Percentiles rank a stretch among this genome's conserved stretches.
Evolutionary conservation across 2,888 invertebrate species (phyloP).

Genomic region (Lottia scabra): DNA sequence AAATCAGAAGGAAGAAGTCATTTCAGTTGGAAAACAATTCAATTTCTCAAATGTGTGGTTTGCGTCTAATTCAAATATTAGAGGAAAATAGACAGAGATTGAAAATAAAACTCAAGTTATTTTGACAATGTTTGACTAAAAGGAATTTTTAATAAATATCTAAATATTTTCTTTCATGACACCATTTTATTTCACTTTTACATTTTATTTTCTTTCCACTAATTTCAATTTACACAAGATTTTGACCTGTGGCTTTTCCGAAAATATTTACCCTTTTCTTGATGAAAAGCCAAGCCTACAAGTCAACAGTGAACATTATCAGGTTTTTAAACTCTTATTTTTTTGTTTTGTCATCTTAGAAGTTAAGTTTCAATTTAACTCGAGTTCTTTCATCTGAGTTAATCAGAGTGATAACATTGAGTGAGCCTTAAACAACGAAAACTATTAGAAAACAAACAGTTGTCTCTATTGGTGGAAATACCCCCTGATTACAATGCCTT

Average conservation of each 20-base stretch:
- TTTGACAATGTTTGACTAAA: no score
- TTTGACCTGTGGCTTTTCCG: neutral
- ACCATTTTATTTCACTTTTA: neutral
- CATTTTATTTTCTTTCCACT: neutral
- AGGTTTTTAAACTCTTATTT: conserved; percentile 8
- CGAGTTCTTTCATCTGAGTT: conserved; percentile 16
- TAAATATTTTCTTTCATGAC: neutral
- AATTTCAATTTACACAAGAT: conserved; percentile 3
- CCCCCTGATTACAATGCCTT: conserved; percentile 23
- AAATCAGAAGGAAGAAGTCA: no score
- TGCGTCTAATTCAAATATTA: no score
- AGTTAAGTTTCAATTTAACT: conserved; percentile 11
- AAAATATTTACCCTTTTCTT: conserved; percentile 6
- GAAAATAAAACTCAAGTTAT: no score
- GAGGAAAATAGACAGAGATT: no score
- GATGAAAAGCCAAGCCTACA: neutral
- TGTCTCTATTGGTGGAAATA: conserved; percentile 15
- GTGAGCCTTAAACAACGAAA: conserved; percentile 23
- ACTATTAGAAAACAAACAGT: conserved; percentile 22
- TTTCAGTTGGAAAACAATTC: no score
- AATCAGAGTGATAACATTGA: conserved; percentile 10
- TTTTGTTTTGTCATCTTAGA: conserved; percentile 16
- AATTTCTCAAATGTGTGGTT: no score
- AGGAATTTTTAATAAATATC: neutral
- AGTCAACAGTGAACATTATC: neutral